These are phyloP conservation scores for Synanthedon vespiformis DNA, from an alignment of 2,888 invertebrate species.

Conservation along the genomic window DNA sequence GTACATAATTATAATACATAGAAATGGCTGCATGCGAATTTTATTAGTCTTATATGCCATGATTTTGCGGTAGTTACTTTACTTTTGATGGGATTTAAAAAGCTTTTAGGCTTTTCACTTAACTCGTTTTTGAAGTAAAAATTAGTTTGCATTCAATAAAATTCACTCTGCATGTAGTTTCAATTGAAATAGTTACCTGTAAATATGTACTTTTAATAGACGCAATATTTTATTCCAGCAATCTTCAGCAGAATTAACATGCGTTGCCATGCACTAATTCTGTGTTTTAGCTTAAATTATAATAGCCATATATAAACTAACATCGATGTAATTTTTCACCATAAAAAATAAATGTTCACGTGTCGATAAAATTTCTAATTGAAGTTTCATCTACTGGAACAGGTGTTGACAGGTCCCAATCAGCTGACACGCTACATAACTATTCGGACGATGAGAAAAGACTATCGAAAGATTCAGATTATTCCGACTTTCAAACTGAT, in stretches of 20 bases:
- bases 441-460: constrained; percentile 39
- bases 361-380: constrained; percentile 41
- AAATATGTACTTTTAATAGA: no score
- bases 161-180: not conserved
- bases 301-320: constrained; percentile 30
- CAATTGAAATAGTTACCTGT: not conserved
- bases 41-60: not conserved
- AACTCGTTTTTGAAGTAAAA: not conserved
- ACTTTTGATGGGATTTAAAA: not conserved
- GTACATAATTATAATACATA: no score
- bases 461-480: constrained; percentile 31
- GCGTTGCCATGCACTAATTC: constrained; percentile 55
- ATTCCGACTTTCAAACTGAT: constrained; percentile 39
- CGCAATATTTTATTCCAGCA: not conserved
- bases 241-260: constrained; percentile 27
- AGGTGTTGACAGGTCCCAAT: constrained; percentile 58
- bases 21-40: not conserved
- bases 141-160: not conserved
- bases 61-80: not conserved
- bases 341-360: constrained; percentile 1
- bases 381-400: constrained; percentile 50
- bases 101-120: not conserved
- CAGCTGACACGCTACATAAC: constrained; percentile 44
- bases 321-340: constrained; percentile 7
- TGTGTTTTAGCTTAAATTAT: constrained; percentile 40